Base-by-base conservation (phyloP, 2,113 vertebrate genomes). In the Cnemophilus loriae region DNA sequence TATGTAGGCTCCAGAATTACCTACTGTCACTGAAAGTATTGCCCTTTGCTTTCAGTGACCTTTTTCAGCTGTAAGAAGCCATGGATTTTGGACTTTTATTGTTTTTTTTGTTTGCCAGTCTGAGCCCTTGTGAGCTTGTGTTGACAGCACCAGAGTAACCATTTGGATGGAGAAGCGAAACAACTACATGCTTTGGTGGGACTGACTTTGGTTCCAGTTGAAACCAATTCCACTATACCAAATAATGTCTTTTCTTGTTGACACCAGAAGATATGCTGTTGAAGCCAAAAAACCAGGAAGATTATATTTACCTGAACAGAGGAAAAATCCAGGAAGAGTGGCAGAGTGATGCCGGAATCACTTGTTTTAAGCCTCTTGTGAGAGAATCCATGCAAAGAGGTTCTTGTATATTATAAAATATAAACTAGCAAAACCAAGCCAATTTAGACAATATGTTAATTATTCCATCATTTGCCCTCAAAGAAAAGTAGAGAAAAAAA, bases 401-500 rank as follows among this genome's bases (percentile, higher is more conserved):
- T 82, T 67, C 7, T 56, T 78, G 21, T 65, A 21, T 64, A 84
- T 57, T 21, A 84, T 53, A n/a, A 84, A 87, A n/a, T 79, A 67
- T 28, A 52, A 60, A 47, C 28, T 10, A 76, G 13, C 6, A 84
- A 57, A 93, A 67, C 3, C 9, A 55, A 59, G 17, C 57, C 18
- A 15, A 47, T 47, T 60, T 56, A 68, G 26, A 57, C 16, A 81
- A 37, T 30, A 37, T 60, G 5, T 32, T 88, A 35, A 70, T 88
- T 93, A 56, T 69, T 87, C 11, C 39, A 60, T 49, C 3, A 0
- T 57, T 90, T 53, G 2, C 3, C 9, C 17, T 81, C 47, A 67
- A 69, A 60, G n/a, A 52, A 74, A 61, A 68, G 3, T 23, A 37
- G 9, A 3, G 0, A 0, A 7, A 9, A 35, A 32, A 52, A 28